phyloP scores from a whole-genome alignment of 1,140 invertebrate species.

The Lutraria rhynchaena region DNA sequence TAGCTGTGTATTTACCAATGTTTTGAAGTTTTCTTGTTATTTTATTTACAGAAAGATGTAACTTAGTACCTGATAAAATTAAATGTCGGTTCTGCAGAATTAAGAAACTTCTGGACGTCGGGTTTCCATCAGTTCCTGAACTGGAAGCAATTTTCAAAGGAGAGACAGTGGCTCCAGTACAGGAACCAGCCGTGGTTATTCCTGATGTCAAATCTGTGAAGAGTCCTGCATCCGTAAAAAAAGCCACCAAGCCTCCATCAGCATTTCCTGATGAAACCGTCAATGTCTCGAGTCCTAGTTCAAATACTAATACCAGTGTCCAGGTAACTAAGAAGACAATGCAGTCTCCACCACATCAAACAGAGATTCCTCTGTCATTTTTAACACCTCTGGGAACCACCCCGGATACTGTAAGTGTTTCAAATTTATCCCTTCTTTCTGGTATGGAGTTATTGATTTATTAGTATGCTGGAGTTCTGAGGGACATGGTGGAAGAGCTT shows the following conservation, averaged over 20 bases:
- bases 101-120: slow-evolving; percentile 41
- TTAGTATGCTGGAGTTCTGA: no score
- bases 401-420: not conserved
- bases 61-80: slow-evolving; percentile 21
- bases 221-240: no score
- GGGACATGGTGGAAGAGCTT: no score
- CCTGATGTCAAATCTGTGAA: not conserved
- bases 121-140: slow-evolving; percentile 3
- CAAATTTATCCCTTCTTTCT: not conserved
- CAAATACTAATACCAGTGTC: no score
- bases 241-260: no score
- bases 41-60: slow-evolving; percentile 52
- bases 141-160: not conserved
- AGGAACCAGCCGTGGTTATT: no score
- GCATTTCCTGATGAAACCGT: no score
- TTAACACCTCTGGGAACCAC: not conserved
- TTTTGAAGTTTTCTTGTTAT: not conserved
- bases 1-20: no score
- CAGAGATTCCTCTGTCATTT: not conserved
- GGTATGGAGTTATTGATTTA: no score
- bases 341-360: not conserved
- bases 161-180: no score
- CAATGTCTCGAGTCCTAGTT: no score
- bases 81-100: slow-evolving; percentile 54
- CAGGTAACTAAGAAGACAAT: not conserved